Percentiles rank a stretch among this genome's conserved stretches.
Evolutionary conservation across 1,140 invertebrate species (phyloP).

Genomic region (Zophobas morio): DNA sequence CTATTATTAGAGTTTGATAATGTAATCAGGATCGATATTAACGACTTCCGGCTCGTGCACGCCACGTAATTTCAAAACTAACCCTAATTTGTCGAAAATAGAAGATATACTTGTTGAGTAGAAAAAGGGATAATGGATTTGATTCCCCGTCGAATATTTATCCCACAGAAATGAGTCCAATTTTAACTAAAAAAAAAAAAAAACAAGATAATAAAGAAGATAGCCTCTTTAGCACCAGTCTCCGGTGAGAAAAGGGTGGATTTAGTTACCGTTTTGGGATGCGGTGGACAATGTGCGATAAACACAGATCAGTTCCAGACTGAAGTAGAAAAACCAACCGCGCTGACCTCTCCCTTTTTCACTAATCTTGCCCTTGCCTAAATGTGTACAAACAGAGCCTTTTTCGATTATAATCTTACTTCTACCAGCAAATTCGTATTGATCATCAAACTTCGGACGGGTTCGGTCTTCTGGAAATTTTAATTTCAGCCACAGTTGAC

Average conservation of each 20-base stretch:
- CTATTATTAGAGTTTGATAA: constrained; percentile 25
- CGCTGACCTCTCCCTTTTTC: constrained; percentile 6
- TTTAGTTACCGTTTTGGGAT: neutral
- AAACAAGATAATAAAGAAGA: constrained; percentile 6
- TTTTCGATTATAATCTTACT: constrained; percentile 2
- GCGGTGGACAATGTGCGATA: constrained; percentile 28
- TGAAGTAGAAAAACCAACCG: neutral
- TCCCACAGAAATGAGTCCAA: neutral
- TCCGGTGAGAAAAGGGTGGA: constrained; percentile 4
- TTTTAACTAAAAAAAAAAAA: neutral
- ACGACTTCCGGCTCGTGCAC: neutral
- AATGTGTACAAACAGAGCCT: constrained; percentile 21
- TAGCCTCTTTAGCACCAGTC: constrained; percentile 11
- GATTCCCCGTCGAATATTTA: too few species aligned
- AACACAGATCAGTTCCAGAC: constrained; percentile 28
- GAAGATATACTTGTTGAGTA: neutral
- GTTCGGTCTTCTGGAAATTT: constrained; percentile 4
- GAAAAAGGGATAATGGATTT: neutral
- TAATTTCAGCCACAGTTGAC: constrained; percentile 9
- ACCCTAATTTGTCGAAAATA: too few species aligned
- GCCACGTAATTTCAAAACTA: too few species aligned
- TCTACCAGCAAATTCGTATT: constrained; percentile 11
- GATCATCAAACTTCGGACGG: neutral
- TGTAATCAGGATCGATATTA: constrained; percentile 22
- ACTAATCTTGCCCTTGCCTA: constrained; percentile 3